A percentile compares a stretch with the other conserved stretches of the same genome.
Evolutionary conservation across 1,140 invertebrate genomes (phyloP).

Genomic region (Acyrthosiphon pisum): DNA sequence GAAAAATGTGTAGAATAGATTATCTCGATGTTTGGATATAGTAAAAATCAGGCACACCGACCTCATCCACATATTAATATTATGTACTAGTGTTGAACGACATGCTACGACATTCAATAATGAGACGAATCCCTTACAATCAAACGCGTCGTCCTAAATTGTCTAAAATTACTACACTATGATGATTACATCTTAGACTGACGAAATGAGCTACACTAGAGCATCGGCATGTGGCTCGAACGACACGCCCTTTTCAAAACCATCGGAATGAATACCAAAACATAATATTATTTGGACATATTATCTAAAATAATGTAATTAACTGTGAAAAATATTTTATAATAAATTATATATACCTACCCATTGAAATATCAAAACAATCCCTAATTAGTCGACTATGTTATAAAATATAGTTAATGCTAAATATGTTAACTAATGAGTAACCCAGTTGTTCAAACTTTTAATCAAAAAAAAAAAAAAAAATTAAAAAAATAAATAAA

Average conservation of each 20-base stretch:
- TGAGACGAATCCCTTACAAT: background rate
- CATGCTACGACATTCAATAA: background rate
- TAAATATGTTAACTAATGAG: background rate
- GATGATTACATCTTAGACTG: too few relatives aligned
- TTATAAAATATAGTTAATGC: background rate
- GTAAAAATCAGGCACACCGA: background rate
- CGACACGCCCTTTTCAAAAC: background rate
- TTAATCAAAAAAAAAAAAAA: background rate
- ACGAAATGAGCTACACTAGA: too few relatives aligned
- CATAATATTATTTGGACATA: background rate
- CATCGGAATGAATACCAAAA: background rate
- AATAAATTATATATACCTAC: background rate
- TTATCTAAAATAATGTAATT: background rate
- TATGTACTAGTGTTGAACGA: background rate
- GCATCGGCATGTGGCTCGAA: background rate
- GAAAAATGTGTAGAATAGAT: too few relatives aligned
- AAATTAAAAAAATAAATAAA: background rate
- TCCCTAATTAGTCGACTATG: background rate
- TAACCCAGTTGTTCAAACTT: background rate
- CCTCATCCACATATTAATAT: background rate
- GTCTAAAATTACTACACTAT: too few relatives aligned
- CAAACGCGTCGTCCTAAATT: too few relatives aligned
- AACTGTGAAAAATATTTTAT: background rate
- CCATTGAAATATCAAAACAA: background rate
- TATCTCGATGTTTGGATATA: too few relatives aligned